phyloP scores from a whole-genome alignment of 2,797 vertebrate genomes.

The Falco columbarius region DNA sequence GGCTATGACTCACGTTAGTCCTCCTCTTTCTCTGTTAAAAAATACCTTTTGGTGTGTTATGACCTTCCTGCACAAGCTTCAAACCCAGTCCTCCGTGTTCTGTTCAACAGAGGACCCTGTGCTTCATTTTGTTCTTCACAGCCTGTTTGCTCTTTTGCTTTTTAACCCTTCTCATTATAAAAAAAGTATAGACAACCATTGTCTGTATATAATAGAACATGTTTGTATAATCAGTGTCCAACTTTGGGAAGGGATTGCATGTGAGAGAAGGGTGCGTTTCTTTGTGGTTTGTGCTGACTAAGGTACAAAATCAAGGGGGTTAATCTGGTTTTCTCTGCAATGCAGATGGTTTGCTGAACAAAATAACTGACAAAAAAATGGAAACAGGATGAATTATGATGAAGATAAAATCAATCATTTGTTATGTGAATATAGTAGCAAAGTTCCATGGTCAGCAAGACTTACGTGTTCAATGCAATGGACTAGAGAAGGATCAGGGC shows the following conservation, averaged over 20 bases:
- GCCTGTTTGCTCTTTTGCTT: background rate
- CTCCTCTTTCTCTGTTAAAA: background rate
- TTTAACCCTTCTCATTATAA: background rate
- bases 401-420: background rate
- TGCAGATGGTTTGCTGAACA: background rate
- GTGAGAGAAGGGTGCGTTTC: background rate
- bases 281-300: background rate
- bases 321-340: background rate
- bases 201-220: background rate
- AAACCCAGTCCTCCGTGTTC: background rate
- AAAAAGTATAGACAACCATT: background rate
- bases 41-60: background rate
- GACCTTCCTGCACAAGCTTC: background rate
- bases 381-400: background rate
- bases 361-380: background rate
- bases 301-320: background rate
- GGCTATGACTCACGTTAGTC: background rate
- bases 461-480: background rate
- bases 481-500: background rate
- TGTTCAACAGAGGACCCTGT: background rate
- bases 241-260: background rate
- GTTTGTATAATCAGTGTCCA: background rate
- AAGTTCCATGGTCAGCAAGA: background rate
- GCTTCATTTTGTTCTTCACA: background rate
- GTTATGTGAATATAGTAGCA: background rate